Evolutionary conservation across 1,140 invertebrate genomes (phyloP).

Genomic region (Maniola jurtina): DNA sequence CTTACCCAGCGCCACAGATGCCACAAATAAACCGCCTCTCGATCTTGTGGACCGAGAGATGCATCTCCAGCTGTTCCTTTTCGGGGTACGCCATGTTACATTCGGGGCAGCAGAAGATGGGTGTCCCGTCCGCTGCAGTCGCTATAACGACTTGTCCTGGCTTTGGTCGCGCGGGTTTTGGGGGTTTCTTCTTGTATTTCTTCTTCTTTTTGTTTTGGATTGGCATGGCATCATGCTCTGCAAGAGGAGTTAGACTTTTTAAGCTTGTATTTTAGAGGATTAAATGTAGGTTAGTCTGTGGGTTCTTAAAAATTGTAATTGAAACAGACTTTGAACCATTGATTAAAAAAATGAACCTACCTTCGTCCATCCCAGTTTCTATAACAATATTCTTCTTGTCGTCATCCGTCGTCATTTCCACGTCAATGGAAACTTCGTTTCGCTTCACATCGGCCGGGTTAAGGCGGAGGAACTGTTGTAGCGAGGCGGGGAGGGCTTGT

Average conservation of each 20-base stretch:
- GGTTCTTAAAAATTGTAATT: too few relatives aligned
- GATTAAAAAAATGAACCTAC: conserved; percentile 26
- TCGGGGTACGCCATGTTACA: conserved; percentile 89
- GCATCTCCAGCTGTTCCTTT: conserved; percentile 86
- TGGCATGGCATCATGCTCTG: conserved; percentile 50
- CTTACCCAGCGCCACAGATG: conserved; percentile 78
- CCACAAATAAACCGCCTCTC: conserved; percentile 84
- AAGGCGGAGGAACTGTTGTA: conserved; percentile 82
- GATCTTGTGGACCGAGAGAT: conserved; percentile 87
- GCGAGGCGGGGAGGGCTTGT: conserved; percentile 77
- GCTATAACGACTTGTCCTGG: conserved; percentile 86
- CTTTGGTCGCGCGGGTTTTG: conserved; percentile 85
- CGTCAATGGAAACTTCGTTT: conserved; percentile 20
- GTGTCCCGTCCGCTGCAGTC: conserved; percentile 84
- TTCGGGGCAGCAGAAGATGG: conserved; percentile 87
- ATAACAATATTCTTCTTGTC: conserved; percentile 40
- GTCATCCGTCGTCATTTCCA: conserved; percentile 31
- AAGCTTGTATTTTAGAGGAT: too few relatives aligned
- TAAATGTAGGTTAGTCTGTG: too few relatives aligned
- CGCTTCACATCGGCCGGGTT: conserved; percentile 44
- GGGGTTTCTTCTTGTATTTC: conserved; percentile 89
- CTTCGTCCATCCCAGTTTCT: conserved; percentile 46
- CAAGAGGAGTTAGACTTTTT: conserved; percentile 1
- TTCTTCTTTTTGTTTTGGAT: conserved; percentile 84
- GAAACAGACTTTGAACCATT: too few relatives aligned